Evolutionary conservation across 2,888 invertebrate species (phyloP).

Genomic region (Acrobasis repandana): DNA sequence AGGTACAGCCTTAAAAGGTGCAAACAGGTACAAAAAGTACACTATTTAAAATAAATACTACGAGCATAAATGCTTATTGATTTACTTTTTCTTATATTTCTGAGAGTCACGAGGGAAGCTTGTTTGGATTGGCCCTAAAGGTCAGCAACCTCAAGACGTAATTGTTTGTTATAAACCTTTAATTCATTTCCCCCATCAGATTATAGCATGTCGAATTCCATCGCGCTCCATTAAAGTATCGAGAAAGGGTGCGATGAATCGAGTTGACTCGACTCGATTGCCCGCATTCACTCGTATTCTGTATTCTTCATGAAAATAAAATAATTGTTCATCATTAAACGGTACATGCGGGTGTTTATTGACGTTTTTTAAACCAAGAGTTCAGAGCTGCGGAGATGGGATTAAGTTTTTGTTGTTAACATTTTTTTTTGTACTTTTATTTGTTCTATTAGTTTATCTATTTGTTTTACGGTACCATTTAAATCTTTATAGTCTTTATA

Average conservation of each 20-base stretch:
- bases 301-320: conserved; percentile 75
- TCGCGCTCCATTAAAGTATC: conserved; percentile 58
- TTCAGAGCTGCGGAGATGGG: conserved; percentile 30
- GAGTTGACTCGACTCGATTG: conserved; percentile 62
- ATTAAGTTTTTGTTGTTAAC: conserved; percentile 6
- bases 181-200: conserved; percentile 21
- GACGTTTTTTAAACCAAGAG: conserved; percentile 54
- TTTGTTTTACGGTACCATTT: neutral
- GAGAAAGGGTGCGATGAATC: conserved; percentile 72
- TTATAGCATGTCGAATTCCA: conserved; percentile 52
- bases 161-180: conserved; percentile 18
- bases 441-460: conserved; percentile 23
- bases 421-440: conserved; percentile 22
- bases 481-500: too few relatives aligned
- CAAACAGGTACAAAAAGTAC: too few relatives aligned
- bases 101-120: too few relatives aligned
- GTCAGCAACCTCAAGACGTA: conserved; percentile 18
- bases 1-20: too few relatives aligned
- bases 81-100: too few relatives aligned
- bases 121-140: conserved; percentile 26
- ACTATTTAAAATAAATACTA: too few relatives aligned
- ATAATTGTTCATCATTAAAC: conserved; percentile 76
- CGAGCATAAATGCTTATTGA: too few relatives aligned
- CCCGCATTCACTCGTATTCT: conserved; percentile 65
- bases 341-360: conserved; percentile 68